Base-by-base conservation (phyloP, 2,888 invertebrate genomes). In the Lomographa bimaculata region DNA sequence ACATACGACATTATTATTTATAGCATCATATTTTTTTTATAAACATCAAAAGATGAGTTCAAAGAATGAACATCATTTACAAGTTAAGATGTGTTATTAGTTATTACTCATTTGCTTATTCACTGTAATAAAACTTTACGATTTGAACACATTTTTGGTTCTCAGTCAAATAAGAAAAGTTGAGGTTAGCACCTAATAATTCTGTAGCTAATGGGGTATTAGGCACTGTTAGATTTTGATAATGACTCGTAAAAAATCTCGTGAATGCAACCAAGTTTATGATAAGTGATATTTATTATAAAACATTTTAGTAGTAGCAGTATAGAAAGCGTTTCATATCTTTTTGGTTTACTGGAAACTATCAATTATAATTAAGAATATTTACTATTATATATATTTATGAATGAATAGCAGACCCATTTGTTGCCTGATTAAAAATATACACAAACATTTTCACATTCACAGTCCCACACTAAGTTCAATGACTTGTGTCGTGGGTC, bases 101-200 rank as follows among this genome's bases (percentile, higher is more conserved):
- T 58, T 58, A 52, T 49, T 30, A 36, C 30, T 26, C 18, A 21
- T 26, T 55, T 54, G 54, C 61, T 62, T 55, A 69, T 69, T 62
- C 62, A 58, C 44, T 48, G 54, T 40, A 51, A 61, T 69, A 64
- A 66, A 64, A 57, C 52, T 67, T 67, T 62, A 69, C 58, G 59
- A 50, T 57, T 49, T 50, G 57, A 53, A 60, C 45, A 59, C 50
- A 30, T 16, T 35, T 20, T 26, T 7, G 12, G 17, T 20, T 36
- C 36, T 32, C 32, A 37, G 32, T 43, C 27, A 32, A 55, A 55
- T 50, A 53, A 48, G 46, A 47, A 63, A 61, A 57, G 58, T 30
- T 34, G 34, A 51, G 50, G 49, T 39, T 26, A 35, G 35, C 39
- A 45, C 35, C 35, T 45, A 29, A 39, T 35, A 23, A 36, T 36